phyloP scores from a whole-genome alignment of 2,797 vertebrate genomes.

The Heterohyrax brucei region DNA sequence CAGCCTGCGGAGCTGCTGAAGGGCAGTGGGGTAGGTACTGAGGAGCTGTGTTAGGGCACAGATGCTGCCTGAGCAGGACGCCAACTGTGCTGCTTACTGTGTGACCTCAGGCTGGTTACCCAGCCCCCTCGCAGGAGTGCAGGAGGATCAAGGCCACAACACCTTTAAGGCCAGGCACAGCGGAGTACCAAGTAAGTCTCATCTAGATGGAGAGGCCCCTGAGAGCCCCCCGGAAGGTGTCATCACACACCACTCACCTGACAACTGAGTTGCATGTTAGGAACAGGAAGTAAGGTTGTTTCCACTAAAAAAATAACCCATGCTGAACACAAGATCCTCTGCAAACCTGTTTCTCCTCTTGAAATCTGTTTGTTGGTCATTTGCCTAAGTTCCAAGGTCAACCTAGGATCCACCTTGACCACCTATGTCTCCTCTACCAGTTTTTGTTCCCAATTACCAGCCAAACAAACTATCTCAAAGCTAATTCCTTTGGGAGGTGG shows the following conservation, averaged over 20 bases:
- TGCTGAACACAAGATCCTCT: neutral
- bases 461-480: neutral
- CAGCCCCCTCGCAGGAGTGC: neutral
- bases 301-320: neutral
- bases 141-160: neutral
- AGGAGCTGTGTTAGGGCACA: neutral
- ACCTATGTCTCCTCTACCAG: neutral
- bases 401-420: neutral
- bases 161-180: neutral
- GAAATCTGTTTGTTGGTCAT: neutral
- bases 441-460: conserved; percentile 15
- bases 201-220: neutral
- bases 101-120: neutral
- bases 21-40: neutral
- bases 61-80: too few species aligned
- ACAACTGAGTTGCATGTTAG: neutral
- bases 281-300: neutral
- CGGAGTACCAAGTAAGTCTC: neutral
- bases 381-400: neutral
- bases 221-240: too few species aligned
- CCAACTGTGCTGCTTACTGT: fast-evolving
- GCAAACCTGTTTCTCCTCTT: neutral
- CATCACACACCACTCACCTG: neutral
- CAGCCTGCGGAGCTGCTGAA: neutral
- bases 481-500: neutral